Conservation (phyloP, 2,888 invertebrate genomes). For the Trichopoda pennipes region DNA sequence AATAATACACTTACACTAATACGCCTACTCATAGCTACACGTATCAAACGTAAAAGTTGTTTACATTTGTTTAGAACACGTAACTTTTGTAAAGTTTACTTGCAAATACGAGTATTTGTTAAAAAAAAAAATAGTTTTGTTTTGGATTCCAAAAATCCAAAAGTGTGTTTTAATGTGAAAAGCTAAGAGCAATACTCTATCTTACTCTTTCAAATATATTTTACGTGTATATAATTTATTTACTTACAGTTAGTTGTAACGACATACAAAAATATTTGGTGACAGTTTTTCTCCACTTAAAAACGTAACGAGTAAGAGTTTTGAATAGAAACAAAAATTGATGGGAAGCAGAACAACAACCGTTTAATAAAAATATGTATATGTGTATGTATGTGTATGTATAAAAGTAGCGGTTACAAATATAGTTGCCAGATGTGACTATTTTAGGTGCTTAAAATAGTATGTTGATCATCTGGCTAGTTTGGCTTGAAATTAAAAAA, state of each 20-base stretch:
- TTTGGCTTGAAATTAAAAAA: no score
- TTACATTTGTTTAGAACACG: slow-evolving; percentile 26
- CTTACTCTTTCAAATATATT: neutral
- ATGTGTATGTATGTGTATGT: no score
- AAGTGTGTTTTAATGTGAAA: neutral
- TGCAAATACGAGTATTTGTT: slow-evolving; percentile 13
- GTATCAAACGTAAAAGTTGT: slow-evolving; percentile 20
- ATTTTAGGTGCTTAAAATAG: no score
- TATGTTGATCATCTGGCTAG: no score
- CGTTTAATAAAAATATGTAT: no score
- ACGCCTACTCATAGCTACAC: neutral
- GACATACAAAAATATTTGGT: slow-evolving; percentile 17
- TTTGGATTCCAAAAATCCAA: neutral
- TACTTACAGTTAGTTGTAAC: slow-evolving; percentile 11
- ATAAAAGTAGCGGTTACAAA: no score
- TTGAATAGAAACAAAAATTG: no score
- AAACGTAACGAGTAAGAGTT: neutral
- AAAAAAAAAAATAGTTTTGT: slow-evolving; percentile 15
- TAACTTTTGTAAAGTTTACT: slow-evolving; percentile 28
- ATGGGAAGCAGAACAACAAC: no score
- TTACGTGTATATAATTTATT: neutral
- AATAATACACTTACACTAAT: neutral
- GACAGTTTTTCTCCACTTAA: slow-evolving; percentile 12
- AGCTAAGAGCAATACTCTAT: neutral
- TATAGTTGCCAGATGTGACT: no score